These are phyloP conservation scores for Oncorhynchus masou DNA, from an alignment of 2,113 vertebrate genomes.

Conservation along the genomic window DNA sequence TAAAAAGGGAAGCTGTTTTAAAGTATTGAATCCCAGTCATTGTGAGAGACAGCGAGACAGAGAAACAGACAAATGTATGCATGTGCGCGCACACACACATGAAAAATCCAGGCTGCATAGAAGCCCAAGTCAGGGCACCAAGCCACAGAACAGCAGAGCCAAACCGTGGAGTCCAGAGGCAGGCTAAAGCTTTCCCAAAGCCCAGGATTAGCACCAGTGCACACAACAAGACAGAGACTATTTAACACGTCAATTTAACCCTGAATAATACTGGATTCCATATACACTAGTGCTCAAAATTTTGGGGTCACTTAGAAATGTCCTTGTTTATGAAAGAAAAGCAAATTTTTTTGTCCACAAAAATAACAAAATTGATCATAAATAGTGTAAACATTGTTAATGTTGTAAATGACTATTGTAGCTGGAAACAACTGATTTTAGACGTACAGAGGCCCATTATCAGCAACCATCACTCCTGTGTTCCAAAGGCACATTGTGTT, in stretches of 20 bases:
- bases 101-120: background rate
- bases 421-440: too few relatives aligned
- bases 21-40: background rate
- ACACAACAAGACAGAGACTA: background rate
- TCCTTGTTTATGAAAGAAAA: too few relatives aligned
- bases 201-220: too few relatives aligned
- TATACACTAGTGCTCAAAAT: background rate
- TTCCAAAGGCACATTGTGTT: too few relatives aligned
- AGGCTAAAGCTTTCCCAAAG: background rate
- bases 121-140: background rate
- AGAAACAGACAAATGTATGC: background rate
- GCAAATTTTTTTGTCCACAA: too few relatives aligned
- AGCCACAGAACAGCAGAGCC: background rate
- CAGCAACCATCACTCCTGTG: too few relatives aligned
- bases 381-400: too few relatives aligned
- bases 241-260: background rate
- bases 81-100: background rate
- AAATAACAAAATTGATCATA: too few relatives aligned
- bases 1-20: too few relatives aligned
- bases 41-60: background rate
- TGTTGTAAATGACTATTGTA: too few relatives aligned
- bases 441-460: too few relatives aligned
- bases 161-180: background rate
- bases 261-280: background rate
- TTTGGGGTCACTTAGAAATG: too few relatives aligned